A percentile compares a stretch with the other conserved stretches of the same genome.
phyloP scores from a whole-genome alignment of 2,888 invertebrate genomes.

The Tridacna gigas region DNA sequence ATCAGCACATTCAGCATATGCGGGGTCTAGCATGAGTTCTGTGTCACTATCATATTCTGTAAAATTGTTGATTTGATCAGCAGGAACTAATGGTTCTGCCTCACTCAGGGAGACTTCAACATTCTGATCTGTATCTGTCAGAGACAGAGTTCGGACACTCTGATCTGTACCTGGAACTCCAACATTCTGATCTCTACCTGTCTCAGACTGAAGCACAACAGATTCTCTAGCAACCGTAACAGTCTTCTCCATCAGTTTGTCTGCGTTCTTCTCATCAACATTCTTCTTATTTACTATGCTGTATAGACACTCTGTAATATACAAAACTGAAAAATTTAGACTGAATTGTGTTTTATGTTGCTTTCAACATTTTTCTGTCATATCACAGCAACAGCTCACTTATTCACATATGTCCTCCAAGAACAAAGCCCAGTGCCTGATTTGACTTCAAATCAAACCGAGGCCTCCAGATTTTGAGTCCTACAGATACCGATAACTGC shows the following conservation, averaged over 20 bases:
- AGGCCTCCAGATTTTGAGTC: too few species aligned
- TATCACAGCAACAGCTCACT: too few species aligned
- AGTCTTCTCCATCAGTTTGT: neutral
- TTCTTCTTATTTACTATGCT: constrained; percentile 7
- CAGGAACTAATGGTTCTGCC: constrained; percentile 3
- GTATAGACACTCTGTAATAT: constrained; percentile 29
- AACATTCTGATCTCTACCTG: too few species aligned
- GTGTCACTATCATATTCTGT: constrained; percentile 52
- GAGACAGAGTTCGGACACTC: neutral
- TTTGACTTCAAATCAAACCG: too few species aligned
- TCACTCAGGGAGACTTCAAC: neutral
- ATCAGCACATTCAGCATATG: constrained; percentile 65
- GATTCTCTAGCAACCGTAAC: neutral
- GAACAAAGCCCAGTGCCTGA: too few species aligned
- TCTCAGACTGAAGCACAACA: neutral
- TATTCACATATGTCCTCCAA: too few species aligned
- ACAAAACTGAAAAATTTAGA: too few species aligned
- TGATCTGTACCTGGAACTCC: too few species aligned
- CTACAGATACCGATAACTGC: too few species aligned
- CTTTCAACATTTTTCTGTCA: too few species aligned
- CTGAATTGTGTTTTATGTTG: too few species aligned
- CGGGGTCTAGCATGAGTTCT: constrained; percentile 55
- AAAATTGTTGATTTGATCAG: neutral
- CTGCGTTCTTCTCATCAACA: neutral
- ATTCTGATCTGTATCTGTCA: neutral